Conservation (phyloP, 2,888 invertebrate species). For the Hypolimnas misippus region DNA sequence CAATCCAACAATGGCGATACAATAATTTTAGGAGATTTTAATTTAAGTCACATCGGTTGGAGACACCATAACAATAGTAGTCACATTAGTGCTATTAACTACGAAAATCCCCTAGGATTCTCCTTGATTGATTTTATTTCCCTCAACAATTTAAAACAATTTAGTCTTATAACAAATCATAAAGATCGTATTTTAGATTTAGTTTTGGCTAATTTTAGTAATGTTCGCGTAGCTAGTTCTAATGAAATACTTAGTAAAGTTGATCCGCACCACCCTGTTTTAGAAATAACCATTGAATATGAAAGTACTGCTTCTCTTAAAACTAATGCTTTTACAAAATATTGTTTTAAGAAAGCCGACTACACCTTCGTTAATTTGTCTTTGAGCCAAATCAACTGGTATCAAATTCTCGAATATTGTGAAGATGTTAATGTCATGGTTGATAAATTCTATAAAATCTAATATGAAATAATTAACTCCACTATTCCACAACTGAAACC, state of each 20-base stretch:
- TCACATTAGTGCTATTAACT: neutral
- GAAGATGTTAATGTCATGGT: slow-evolving; percentile 11
- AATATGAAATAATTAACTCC: slow-evolving; percentile 8
- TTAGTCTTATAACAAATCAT: slow-evolving; percentile 5
- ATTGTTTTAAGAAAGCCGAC: slow-evolving; percentile 18
- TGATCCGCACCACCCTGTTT: slow-evolving; percentile 12
- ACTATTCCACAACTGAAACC: slow-evolving; percentile 5
- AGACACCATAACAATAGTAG: neutral
- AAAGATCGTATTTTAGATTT: slow-evolving; percentile 6
- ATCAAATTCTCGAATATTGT: neutral
- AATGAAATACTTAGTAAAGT: neutral
- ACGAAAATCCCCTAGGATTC: neutral
- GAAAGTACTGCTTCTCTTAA: neutral
- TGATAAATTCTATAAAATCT: slow-evolving; percentile 1
- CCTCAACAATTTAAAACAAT: slow-evolving; percentile 10
- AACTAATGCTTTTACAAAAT: neutral
- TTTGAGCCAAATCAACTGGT: slow-evolving; percentile 7
- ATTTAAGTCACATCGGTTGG: neutral
- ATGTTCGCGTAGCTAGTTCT: neutral
- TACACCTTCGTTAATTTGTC: neutral
- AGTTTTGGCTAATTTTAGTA: neutral
- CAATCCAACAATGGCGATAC: no score
- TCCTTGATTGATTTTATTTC: slow-evolving; percentile 15
- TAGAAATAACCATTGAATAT: slow-evolving; percentile 5
- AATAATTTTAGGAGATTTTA: no score